A percentile compares a stretch with the other conserved stretches of the same genome.
phyloP scores from a whole-genome alignment of 2,888 invertebrate genomes.

The Chorisops tibialis region DNA sequence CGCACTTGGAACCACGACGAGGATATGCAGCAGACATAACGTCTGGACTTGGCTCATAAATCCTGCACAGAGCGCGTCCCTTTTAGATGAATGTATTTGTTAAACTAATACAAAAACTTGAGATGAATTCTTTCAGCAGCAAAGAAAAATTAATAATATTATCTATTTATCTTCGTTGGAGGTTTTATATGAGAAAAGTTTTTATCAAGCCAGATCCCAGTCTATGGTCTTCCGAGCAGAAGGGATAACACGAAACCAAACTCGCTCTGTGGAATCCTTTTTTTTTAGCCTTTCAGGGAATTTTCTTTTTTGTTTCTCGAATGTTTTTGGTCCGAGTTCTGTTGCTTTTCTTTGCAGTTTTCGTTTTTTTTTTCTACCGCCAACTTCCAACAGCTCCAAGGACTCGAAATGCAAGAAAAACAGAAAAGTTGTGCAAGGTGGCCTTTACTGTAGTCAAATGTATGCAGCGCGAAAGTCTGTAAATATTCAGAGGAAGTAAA shows the following conservation, averaged over 20 bases:
- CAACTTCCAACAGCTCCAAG: background rate
- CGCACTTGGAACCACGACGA: slow-evolving; percentile 17
- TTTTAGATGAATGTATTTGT: slow-evolving; percentile 39
- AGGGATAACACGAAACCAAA: slow-evolving; percentile 9
- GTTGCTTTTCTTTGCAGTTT: slow-evolving; percentile 15
- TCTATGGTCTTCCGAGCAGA: background rate
- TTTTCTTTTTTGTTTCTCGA: slow-evolving; percentile 3
- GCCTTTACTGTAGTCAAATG: slow-evolving; percentile 14
- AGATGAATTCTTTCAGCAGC: slow-evolving; percentile 40
- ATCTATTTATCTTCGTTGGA: slow-evolving; percentile 40
- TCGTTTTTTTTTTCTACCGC: slow-evolving; percentile 1
- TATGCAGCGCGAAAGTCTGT: slow-evolving; percentile 20
- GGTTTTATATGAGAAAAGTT: slow-evolving; percentile 36
- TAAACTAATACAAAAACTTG: slow-evolving; percentile 40
- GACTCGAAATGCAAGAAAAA: slow-evolving; percentile 4
- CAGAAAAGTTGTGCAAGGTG: slow-evolving; percentile 22
- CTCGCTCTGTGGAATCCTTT: slow-evolving; percentile 8
- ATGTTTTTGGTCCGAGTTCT: slow-evolving; percentile 15
- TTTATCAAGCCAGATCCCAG: slow-evolving; percentile 7
- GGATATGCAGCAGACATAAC: slow-evolving; percentile 36
- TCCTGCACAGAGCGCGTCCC: slow-evolving; percentile 35
- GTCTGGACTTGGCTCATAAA: slow-evolving; percentile 38
- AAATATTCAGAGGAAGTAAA: slow-evolving; percentile 27
- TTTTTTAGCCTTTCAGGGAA: background rate
- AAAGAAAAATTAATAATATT: slow-evolving; percentile 40